Conservation (phyloP, 1,140 invertebrate species). For the Magallana gigas region DNA sequence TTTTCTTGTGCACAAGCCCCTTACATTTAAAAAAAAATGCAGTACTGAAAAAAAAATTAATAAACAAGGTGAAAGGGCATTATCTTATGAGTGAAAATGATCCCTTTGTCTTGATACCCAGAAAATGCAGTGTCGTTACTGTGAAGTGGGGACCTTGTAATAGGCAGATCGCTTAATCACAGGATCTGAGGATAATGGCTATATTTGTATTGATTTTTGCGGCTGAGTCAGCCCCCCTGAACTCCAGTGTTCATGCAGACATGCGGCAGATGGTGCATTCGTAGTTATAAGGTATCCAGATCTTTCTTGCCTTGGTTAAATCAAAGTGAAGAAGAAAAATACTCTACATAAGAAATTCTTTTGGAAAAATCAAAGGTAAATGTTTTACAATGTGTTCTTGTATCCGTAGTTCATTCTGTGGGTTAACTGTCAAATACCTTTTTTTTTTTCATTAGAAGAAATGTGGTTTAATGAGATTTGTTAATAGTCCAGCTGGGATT, state of each 20-base stretch:
- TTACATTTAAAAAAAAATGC: no score
- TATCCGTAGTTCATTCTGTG: neutral
- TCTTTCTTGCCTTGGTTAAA: neutral
- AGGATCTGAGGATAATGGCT: slow-evolving; percentile 42
- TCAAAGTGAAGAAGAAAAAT: neutral
- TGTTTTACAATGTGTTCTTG: neutral
- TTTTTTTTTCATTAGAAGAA: neutral
- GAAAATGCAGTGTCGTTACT: neutral
- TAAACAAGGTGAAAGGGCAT: neutral
- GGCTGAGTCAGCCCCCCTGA: slow-evolving; percentile 26
- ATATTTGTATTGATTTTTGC: slow-evolving; percentile 35
- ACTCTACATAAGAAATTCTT: neutral
- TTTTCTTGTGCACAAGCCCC: no score
- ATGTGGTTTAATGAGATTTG: neutral
- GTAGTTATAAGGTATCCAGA: neutral
- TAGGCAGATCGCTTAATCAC: slow-evolving; percentile 20
- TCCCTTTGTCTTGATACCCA: neutral
- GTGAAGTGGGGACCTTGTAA: neutral
- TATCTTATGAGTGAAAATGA: neutral
- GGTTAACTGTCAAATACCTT: neutral
- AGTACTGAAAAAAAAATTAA: neutral
- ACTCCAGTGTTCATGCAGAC: neutral
- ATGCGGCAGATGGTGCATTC: slow-evolving; percentile 15
- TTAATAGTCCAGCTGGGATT: neutral
- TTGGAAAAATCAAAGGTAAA: neutral